These are phyloP conservation scores for Phaenicophaeus curvirostris DNA, from an alignment of 2,797 vertebrate species.

Conservation along the genomic window DNA sequence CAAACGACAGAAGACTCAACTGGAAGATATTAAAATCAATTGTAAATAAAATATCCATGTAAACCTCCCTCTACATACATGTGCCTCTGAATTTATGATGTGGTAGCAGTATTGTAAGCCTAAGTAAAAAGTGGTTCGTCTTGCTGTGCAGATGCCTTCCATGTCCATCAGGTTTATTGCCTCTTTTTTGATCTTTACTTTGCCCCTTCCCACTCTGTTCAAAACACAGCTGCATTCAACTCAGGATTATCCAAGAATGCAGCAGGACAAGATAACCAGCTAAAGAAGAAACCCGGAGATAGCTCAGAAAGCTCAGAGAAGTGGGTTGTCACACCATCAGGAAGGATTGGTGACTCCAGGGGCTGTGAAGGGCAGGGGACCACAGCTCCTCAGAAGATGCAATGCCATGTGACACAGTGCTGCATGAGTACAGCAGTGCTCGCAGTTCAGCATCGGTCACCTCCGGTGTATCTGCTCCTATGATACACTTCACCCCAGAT, in stretches of 20 bases:
- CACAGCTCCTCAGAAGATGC: not conserved
- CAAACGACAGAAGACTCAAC: conserved; percentile 34
- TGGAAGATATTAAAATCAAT: conserved; percentile 50
- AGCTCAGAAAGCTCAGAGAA: not conserved
- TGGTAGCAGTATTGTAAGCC: not conserved
- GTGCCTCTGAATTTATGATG: not conserved
- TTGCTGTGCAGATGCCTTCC: not conserved
- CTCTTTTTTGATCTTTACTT: conserved; percentile 12
- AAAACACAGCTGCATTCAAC: not conserved
- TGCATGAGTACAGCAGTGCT: not conserved
- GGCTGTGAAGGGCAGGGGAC: not conserved
- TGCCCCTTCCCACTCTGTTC: not conserved
- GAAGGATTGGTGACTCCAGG: not conserved
- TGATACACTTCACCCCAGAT: not conserved
- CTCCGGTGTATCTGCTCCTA: not conserved
- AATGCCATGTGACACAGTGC: fast-evolving
- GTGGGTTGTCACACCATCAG: fast-evolving
- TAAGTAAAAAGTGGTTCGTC: not conserved
- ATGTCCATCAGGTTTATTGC: not conserved
- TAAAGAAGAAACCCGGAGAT: not conserved
- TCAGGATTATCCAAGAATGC: not conserved
- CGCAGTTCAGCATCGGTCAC: not conserved
- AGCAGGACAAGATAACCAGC: not conserved
- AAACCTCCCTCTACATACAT: not conserved
- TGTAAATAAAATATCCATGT: conserved; percentile 11